phyloP scores from a whole-genome alignment of 2,888 invertebrate species.

The Brachyptera risi region DNA sequence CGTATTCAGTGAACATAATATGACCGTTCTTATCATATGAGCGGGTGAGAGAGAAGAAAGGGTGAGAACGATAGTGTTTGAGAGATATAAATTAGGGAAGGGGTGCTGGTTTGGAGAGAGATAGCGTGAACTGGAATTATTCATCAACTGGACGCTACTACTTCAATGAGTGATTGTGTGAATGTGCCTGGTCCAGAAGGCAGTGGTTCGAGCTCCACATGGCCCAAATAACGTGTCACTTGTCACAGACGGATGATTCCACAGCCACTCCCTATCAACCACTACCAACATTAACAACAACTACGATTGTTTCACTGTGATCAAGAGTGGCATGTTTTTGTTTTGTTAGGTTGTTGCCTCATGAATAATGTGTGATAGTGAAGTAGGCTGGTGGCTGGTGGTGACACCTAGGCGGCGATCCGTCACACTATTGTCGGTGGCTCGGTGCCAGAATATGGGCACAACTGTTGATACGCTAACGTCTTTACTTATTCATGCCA shows the following conservation, averaged over 20 bases:
- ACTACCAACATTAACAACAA: background rate
- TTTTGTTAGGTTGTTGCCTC: conserved; percentile 5
- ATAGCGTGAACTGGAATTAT: no score
- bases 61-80: no score
- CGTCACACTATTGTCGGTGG: conserved; percentile 9
- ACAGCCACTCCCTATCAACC: background rate
- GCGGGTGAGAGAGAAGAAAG: no score
- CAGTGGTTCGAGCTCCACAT: no score
- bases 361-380: conserved; percentile 8
- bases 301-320: background rate
- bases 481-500: no score
- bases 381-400: conserved; percentile 12
- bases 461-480: conserved; percentile 18
- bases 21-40: no score
- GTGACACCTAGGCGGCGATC: conserved; percentile 18
- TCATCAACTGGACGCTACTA: no score
- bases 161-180: no score
- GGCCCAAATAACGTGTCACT: conserved; percentile 6
- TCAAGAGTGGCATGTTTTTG: background rate
- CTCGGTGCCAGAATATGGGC: conserved; percentile 1
- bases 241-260: background rate
- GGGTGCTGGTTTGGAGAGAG: no score
- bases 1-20: no score
- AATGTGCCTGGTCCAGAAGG: no score
- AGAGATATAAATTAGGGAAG: no score